Evolutionary conservation across 2,113 vertebrate species (phyloP).

Genomic region (Megaceryle torquata): DNA sequence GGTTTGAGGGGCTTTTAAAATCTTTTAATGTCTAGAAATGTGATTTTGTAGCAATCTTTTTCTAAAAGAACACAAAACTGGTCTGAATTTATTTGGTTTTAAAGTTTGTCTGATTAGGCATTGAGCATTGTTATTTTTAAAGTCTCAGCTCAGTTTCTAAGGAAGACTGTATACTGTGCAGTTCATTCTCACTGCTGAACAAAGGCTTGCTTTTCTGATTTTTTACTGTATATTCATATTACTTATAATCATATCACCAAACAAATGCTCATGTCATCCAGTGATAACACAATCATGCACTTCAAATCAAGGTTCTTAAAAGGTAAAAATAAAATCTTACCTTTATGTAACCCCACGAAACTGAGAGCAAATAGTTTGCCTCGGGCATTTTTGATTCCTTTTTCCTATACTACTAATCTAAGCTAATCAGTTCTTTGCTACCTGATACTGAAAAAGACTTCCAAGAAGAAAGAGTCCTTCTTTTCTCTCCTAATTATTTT

Average conservation of each 20-base stretch:
- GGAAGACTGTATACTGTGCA: not conserved
- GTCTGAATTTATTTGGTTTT: not conserved
- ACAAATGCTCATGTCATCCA: not conserved
- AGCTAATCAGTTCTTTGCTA: conserved; percentile 54
- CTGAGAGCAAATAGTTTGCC: conserved; percentile 93
- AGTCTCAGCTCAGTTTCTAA: not conserved
- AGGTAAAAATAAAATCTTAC: conserved; percentile 79
- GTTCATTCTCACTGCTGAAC: not conserved
- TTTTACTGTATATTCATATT: not conserved
- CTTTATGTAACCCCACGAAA: conserved; percentile 99
- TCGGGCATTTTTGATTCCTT: conserved; percentile 88
- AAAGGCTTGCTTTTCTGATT: not conserved
- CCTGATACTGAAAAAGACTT: conserved; percentile 18
- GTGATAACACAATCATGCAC: conserved; percentile 42
- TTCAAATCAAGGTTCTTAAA: conserved; percentile 16
- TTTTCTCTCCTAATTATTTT: conserved; percentile 18
- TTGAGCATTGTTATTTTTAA: not conserved
- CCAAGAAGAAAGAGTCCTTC: not conserved
- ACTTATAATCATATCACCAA: not conserved
- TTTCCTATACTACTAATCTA: conserved; percentile 7
- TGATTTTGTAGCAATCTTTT: not conserved
- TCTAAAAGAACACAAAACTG: not conserved
- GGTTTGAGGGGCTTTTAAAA: not conserved
- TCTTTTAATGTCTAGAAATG: not conserved
- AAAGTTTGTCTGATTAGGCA: not conserved